phyloP scores from a whole-genome alignment of 1,140 invertebrate species.

The Rhizoglyphus robini region DNA sequence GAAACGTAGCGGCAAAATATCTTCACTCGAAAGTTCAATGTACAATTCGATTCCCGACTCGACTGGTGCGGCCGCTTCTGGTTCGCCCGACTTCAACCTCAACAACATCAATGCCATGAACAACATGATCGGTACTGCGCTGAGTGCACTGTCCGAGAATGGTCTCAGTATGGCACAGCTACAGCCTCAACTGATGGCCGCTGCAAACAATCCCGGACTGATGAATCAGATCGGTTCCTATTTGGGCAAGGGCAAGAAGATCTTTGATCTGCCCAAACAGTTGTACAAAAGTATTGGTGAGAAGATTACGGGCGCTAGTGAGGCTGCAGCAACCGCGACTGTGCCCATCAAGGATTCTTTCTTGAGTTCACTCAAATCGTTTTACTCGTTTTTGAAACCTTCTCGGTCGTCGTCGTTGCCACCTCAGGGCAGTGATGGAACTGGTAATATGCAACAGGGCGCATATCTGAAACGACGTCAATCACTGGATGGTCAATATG shows the following conservation, averaged over 20 bases:
- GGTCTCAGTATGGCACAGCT: neutral
- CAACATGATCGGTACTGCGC: neutral
- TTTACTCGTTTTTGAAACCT: slow-evolving; percentile 5
- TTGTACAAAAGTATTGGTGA: neutral
- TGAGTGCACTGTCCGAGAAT: neutral
- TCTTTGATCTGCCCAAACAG: slow-evolving; percentile 5
- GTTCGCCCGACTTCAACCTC: neutral
- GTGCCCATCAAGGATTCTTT: slow-evolving; percentile 10
- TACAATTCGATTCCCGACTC: neutral
- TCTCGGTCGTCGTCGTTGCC: neutral
- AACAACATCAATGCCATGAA: slow-evolving; percentile 1
- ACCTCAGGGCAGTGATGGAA: neutral
- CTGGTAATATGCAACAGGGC: neutral
- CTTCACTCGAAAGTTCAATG: neutral
- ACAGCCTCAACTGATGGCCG: neutral
- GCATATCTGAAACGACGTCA: neutral
- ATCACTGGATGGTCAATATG: neutral
- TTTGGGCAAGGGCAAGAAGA: neutral
- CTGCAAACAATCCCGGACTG: neutral
- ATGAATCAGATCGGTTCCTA: neutral
- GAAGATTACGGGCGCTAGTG: neutral
- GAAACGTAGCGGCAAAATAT: neutral
- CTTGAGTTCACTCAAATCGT: neutral
- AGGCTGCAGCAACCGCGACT: neutral
- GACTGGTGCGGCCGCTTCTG: neutral